Evolutionary conservation across 2,888 invertebrate genomes (phyloP).

Genomic region (Apotomis turbidana): DNA sequence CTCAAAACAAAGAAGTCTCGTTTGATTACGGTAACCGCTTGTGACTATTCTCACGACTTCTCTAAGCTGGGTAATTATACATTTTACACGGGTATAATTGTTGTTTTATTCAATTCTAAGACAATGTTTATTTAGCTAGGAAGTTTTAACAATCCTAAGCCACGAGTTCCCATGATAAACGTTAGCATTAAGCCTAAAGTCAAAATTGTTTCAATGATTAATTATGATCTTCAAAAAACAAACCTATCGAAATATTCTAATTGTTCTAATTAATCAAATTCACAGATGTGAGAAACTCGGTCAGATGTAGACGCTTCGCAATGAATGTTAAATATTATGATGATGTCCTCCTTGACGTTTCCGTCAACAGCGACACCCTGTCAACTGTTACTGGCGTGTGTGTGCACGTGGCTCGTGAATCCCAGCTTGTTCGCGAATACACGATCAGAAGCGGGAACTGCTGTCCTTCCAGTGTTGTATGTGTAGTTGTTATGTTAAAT

Average conservation of each 20-base stretch:
- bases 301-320: too few species aligned
- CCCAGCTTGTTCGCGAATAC: too few species aligned
- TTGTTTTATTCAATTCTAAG: conserved; percentile 13
- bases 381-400: too few species aligned
- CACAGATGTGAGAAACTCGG: too few species aligned
- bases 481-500: background rate
- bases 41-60: conserved; percentile 5
- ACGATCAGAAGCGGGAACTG: too few species aligned
- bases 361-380: too few species aligned
- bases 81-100: conserved; percentile 6
- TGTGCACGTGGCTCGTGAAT: too few species aligned
- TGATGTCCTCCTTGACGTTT: too few species aligned
- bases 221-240: background rate
- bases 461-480: too few species aligned
- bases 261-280: too few species aligned
- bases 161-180: conserved; percentile 19
- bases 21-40: conserved; percentile 7
- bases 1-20: background rate
- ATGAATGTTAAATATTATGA: too few species aligned
- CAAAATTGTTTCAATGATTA: background rate
- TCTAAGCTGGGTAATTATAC: conserved; percentile 15
- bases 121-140: conserved; percentile 26
- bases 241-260: too few species aligned
- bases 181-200: background rate
- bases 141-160: conserved; percentile 12